phyloP scores from a whole-genome alignment of 2,797 vertebrate genomes.

The Rachycentron canadum region DNA sequence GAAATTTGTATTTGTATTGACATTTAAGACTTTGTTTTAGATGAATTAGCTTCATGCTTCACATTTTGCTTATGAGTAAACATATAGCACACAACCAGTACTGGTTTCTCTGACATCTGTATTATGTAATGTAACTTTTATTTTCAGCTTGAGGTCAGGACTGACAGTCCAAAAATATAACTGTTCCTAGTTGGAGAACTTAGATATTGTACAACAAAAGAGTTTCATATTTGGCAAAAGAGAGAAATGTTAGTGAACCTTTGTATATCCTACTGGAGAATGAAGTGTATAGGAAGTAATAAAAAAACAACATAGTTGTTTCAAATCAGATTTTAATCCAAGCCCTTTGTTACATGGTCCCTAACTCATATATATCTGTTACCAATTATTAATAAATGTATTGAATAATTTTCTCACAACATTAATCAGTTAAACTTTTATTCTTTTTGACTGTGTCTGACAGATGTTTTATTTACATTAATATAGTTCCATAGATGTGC shows the following conservation, averaged over 20 bases:
- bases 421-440: background rate
- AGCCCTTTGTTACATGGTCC: background rate
- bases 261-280: background rate
- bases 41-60: constrained; percentile 1
- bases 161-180: constrained; percentile 51
- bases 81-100: constrained; percentile 5
- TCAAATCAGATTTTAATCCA: background rate
- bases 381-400: background rate
- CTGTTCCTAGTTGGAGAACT: constrained; percentile 4
- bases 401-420: background rate
- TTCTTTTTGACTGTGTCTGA: background rate
- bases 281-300: background rate
- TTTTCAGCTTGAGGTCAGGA: constrained; percentile 34
- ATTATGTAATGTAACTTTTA: constrained; percentile 54
- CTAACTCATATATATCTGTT: background rate
- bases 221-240: background rate
- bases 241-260: background rate
- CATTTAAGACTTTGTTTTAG: too few species aligned
- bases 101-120: constrained; percentile 40
- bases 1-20: constrained; percentile 21
- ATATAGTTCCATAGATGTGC: background rate
- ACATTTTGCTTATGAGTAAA: constrained; percentile 2
- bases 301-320: background rate
- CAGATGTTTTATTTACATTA: background rate
- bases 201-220: constrained; percentile 27